Evolutionary conservation across 1,140 invertebrate genomes (phyloP), one percentile per base, ranked within the genome.

Genomic region (Zaprionus africanus): DNA sequence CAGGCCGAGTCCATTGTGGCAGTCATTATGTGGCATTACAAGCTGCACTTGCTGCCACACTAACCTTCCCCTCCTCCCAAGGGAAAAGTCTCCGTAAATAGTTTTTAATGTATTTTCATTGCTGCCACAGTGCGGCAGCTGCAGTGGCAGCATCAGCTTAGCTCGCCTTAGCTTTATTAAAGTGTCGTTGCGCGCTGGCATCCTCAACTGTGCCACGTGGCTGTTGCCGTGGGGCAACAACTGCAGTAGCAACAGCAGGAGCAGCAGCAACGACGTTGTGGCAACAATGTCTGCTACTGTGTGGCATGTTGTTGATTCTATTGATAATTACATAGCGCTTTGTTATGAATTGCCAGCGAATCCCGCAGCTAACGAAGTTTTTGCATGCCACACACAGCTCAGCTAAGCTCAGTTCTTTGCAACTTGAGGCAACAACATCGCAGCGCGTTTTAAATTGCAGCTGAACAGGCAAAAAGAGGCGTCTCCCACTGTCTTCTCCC

Each of bases 251-350:
- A 36, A 12, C 9, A 11, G 31, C 4, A 58, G n/a, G 4, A 22
- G 31, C 38, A 58, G 13, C 4, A 58, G 22, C 9, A 24, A 12
- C 51, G 53, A 38, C 15, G 34, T 28, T 19, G 56, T 13, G 34
- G 17, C 62, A 67, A 67, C 71, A 61, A 74, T 61, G 54, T 31
- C 22, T 31, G 24, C 38, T 58, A 61, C 51, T 51, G 61, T 73
- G 63, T 65, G 54, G 51, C 70, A 65, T 71, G 71, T 77, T 87
- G 83, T 87, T 86, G 84, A 87, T 87, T 68, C 77, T 76, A 87
- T 88, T 88, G 85, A 88, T 88, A 90, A 88, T 90, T 90, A 90
- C 65, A 81, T 61, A 71, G 77, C 75, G 84, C 81, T 71, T 81
- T 90, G 74, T 88, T 88, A 88, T 84, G 80, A 61, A 88, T 88